Base-by-base conservation (phyloP, 2,797 vertebrate species). In the Passerculus sandwichensis region DNA sequence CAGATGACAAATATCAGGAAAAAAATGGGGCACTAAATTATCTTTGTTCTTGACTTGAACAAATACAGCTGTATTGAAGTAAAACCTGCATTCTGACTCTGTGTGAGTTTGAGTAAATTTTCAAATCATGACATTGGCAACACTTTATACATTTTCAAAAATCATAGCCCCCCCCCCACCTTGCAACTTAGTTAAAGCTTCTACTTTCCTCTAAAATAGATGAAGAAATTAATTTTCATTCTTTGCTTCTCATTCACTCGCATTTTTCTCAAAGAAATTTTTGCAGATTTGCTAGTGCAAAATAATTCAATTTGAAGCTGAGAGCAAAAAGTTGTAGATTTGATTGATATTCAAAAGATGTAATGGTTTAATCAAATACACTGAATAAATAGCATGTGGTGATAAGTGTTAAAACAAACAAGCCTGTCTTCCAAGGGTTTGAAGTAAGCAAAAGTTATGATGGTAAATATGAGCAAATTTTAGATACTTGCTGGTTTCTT, bases 131-230 rank as follows among this genome's bases (percentile, higher is more conserved):
- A 53, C 3, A 11, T 10, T 40, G 50, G 27, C 19, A 59, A 48
- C 26, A 67, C 5, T 10, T 60, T 27, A 32, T 45, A 32, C 3
- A 5, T 62, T 73, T 88, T 74, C 5, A 27, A 72, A 67, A 75
- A 80, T 70, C 44, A 26, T 32, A 29, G 11, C 27, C 1, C 7
- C 3, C 2, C 2, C 3, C 29, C n/a, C n/a, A n/a, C n/a, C 29
- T 15, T 53, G 21, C 15, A 80, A 45, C 6, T 53, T 69, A 16
- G 10, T 40, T 40, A 65, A 62, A 45, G 12, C 45, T 80, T 83
- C 18, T 48, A 13, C 71, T 88, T 71, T 8, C 13, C 10, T 15
- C 38, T 47, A 64, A 89, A 73, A 66, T 48, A 50, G 45, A 44
- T 5, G 18, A 27, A 76, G 9, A 50, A 77, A 42, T 50, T 59